A percentile compares a stretch with the other conserved stretches of the same genome.
These are phyloP conservation scores for Pentamera pediparva DNA, from an alignment of 53 echinoderm and acorn worm species.

Conservation along the genomic window DNA sequence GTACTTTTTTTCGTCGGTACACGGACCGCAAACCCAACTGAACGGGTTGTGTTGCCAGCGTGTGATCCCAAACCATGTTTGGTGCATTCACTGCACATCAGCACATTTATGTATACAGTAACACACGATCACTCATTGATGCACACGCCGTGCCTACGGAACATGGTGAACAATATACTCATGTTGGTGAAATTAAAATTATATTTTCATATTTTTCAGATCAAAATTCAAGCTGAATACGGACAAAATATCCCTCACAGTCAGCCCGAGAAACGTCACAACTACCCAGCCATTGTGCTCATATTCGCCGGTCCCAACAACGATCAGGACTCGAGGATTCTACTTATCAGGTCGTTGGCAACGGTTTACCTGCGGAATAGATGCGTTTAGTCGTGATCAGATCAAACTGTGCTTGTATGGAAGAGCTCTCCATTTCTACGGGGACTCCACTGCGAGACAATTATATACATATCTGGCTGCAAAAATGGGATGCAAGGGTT, in stretches of 20 bases:
- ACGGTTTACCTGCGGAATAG: not conserved
- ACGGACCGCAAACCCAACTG: too few relatives aligned
- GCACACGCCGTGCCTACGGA: too few relatives aligned
- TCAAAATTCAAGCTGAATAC: not conserved
- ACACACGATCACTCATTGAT: too few relatives aligned
- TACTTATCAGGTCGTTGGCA: not conserved
- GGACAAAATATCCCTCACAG: not conserved
- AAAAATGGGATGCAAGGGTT: not conserved
- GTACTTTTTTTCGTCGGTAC: too few relatives aligned
- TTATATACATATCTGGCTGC: slow-evolving; percentile 24
- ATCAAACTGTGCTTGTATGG: slow-evolving; percentile 9
- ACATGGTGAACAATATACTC: too few relatives aligned
- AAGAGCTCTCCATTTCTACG: slow-evolving; percentile 28
- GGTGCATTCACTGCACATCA: too few relatives aligned
- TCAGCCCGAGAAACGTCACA: not conserved
- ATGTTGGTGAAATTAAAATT: too few relatives aligned
- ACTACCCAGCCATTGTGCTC: not conserved
- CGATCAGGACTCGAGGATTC: not conserved
- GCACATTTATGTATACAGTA: too few relatives aligned
- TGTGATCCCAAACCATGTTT: too few relatives aligned
- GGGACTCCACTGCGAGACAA: slow-evolving; percentile 39
- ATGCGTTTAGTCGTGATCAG: not conserved
- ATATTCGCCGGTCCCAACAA: not conserved
- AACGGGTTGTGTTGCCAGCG: too few relatives aligned
- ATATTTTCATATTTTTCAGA: not conserved